These are phyloP conservation scores for Berghia stephanieae DNA, from an alignment of 1,140 invertebrate species.

Conservation along the genomic window DNA sequence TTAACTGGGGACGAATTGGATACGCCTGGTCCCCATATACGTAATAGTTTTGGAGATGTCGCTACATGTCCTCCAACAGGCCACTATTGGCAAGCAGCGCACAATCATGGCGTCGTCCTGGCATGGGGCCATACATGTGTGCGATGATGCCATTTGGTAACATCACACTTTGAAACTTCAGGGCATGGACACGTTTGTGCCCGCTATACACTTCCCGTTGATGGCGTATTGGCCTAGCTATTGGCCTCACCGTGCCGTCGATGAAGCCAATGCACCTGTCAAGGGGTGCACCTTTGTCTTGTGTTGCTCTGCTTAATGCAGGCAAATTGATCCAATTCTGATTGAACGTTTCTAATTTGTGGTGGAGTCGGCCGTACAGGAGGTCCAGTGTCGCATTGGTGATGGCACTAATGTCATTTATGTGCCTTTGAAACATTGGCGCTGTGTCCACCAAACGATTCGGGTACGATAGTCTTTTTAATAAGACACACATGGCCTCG, in stretches of 20 bases:
- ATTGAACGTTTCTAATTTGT: no score
- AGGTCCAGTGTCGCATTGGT: no score
- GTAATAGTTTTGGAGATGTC: slow-evolving; percentile 11
- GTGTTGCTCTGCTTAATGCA: no score
- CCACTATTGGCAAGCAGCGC: slow-evolving; percentile 30
- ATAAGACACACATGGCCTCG: no score
- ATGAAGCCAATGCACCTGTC: no score
- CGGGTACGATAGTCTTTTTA: no score
- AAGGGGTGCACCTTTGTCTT: no score
- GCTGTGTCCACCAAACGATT: no score
- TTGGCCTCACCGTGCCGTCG: slow-evolving; percentile 22
- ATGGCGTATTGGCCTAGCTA: background rate
- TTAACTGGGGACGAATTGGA: slow-evolving; percentile 11
- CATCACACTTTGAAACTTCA: slow-evolving; percentile 23
- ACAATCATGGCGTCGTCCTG: slow-evolving; percentile 14
- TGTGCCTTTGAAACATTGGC: no score
- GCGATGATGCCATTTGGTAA: slow-evolving; percentile 28
- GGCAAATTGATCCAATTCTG: no score
- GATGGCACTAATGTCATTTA: no score
- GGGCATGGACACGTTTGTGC: slow-evolving; percentile 25
- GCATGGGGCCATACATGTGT: slow-evolving; percentile 26
- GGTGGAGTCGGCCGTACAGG: no score
- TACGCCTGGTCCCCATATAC: slow-evolving; percentile 36
- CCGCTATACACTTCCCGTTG: slow-evolving; percentile 21
- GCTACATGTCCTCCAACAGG: slow-evolving; percentile 11